phyloP scores from a whole-genome alignment of 35 echinoderm and acorn worm genomes.

The Heliocidaris erythrogramma region DNA sequence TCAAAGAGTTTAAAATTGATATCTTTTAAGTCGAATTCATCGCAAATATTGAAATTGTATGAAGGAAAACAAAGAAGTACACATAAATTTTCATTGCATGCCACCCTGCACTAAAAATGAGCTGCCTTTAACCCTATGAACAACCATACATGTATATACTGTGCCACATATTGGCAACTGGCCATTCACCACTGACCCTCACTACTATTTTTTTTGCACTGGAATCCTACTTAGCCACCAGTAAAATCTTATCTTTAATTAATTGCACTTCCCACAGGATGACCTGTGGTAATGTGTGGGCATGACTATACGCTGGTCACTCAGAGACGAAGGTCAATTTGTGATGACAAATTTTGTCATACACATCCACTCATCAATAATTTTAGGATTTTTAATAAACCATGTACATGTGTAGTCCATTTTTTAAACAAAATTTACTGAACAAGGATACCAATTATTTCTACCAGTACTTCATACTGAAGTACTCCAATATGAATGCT shows the following conservation, averaged over 20 bases:
- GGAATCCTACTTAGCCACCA: not conserved
- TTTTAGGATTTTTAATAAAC: no score
- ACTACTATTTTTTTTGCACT: not conserved
- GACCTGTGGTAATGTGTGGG: not conserved
- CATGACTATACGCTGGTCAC: constrained; percentile 16
- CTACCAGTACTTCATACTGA: no score
- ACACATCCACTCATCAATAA: no score
- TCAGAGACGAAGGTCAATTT: not conserved
- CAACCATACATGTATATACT: not conserved
- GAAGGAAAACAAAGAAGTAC: no score
- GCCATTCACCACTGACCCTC: not conserved
- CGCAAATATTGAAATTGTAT: no score
- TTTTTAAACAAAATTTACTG: no score
- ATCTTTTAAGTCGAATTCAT: no score
- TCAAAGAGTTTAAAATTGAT: no score
- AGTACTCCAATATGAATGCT: no score
- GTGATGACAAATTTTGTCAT: not conserved
- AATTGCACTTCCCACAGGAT: constrained; percentile 24
- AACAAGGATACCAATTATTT: no score
- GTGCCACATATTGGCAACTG: not conserved
- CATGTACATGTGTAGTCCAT: no score
- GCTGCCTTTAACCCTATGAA: not conserved
- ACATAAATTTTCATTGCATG: not conserved
- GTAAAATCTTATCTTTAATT: not conserved
- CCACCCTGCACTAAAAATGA: not conserved